phyloP scores from a whole-genome alignment of 2,797 vertebrate genomes.

The Enteromius mattozi region DNA sequence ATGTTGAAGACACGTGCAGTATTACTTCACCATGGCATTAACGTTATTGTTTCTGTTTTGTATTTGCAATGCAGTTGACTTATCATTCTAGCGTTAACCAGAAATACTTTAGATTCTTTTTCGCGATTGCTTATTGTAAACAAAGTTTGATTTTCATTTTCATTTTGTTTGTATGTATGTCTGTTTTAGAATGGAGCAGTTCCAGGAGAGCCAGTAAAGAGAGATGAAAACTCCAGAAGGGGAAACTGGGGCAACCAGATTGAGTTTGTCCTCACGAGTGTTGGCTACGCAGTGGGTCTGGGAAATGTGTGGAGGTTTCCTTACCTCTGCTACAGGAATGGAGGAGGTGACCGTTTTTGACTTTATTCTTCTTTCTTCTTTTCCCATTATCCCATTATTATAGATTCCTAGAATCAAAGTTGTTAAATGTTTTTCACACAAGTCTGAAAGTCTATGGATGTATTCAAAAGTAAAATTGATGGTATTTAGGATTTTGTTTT shows the following conservation, averaged over 20 bases:
- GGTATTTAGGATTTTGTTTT: conserved; percentile 21
- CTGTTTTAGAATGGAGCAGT: conserved; percentile 92
- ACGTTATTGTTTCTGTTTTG: neutral
- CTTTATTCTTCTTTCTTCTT: neutral
- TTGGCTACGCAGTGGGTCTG: conserved; percentile 97
- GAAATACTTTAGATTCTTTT: neutral
- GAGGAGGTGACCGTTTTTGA: conserved; percentile 85
- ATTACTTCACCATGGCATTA: neutral
- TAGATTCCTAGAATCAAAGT: neutral
- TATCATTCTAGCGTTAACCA: neutral
- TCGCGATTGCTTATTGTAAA: neutral
- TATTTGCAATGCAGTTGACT: neutral
- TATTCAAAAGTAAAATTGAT: neutral
- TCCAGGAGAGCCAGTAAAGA: conserved; percentile 90
- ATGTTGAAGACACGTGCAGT: neutral
- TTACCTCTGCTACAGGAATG: conserved; percentile 99
- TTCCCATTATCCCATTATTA: neutral
- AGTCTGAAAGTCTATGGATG: neutral
- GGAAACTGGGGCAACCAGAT: conserved; percentile 99
- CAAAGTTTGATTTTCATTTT: neutral
- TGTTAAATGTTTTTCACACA: neutral
- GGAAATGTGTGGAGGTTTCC: conserved; percentile 99
- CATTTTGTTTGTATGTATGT: conserved; percentile 5
- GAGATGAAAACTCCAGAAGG: conserved; percentile 90
- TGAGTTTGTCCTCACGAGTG: conserved; percentile 97